Base-by-base conservation (phyloP, 2,888 invertebrate genomes). In the Molanna angustata region DNA sequence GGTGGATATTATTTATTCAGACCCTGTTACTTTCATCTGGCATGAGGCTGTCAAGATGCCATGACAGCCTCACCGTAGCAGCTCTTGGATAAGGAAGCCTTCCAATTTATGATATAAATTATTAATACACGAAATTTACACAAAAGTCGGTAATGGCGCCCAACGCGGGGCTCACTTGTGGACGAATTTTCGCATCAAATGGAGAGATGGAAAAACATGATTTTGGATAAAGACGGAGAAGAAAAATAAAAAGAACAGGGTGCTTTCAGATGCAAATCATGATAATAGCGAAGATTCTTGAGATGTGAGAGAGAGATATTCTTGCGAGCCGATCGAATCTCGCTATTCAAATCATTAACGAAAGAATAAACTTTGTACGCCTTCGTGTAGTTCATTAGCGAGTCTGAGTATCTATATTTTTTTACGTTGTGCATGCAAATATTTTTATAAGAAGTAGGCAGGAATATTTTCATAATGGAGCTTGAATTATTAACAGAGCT, bases 211-310 rank as follows among this genome's bases (percentile, higher is more conserved):
- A n/a, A n/a, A n/a, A n/a, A n/a, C n/a, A n/a, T n/a, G 22, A 41
- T 46, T 46, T 52, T 52, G 47, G 32, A 52, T 52, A 46, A 20
- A 35, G 22, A 35, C 37, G 17, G 47, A 48, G 41, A 53, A 42
- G 35, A 42, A 44, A 42, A 44, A 51, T 42, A 51, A 35, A 27
- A 27, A 27, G 4, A 27, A 27, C 6, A 27, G 4, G n/a, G n/a
- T 27, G 43, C 47, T 55, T 55, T 55, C 43, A 42, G 52, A 55
- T 55, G 55, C 47, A 55, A 55, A 55, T 55, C 49, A 31, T 13
- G n/a, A 41, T 20, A 20, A 4, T 13, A 21, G n/a, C 41, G 19
- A 19, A 20, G 41, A 20, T 41, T 21, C 41, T 41, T 41, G 4
- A 21, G 41, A 41, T n/a, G n/a, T n/a, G n/a, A n/a, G n/a, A n/a